Conservation (phyloP, 1,140 invertebrate genomes). For the Acyrthosiphon pisum region DNA sequence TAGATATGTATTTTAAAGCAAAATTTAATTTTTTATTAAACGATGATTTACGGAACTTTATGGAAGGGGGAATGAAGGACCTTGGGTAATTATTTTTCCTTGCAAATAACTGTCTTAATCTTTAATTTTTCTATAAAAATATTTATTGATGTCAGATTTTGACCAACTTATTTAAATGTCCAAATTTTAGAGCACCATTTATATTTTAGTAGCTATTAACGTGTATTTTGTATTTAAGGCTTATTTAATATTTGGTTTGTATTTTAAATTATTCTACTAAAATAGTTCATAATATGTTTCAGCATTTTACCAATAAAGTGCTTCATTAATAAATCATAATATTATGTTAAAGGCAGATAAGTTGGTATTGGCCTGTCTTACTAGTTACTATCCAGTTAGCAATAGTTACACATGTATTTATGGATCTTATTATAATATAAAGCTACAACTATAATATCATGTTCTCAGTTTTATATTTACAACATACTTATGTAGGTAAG, state of each 20-base stretch:
- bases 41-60: not conserved
- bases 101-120: not conserved
- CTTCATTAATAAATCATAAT: too few relatives aligned
- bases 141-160: not conserved
- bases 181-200: not conserved
- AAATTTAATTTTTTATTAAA: not conserved
- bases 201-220: not conserved
- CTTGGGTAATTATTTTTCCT: slow-evolving; percentile 2
- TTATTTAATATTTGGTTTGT: not conserved
- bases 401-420: too few relatives aligned
- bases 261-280: not conserved
- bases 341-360: too few relatives aligned
- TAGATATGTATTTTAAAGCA: not conserved
- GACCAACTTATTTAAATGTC: slow-evolving; percentile 4
- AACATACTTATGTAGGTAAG: too few relatives aligned
- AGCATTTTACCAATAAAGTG: not conserved
- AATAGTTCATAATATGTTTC: not conserved
- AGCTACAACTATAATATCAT: too few relatives aligned
- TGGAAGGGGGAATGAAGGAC: not conserved
- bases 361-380: too few relatives aligned
- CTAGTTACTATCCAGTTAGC: too few relatives aligned
- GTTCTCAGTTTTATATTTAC: too few relatives aligned
- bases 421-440: too few relatives aligned
- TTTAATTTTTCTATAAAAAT: not conserved
- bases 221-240: not conserved